Base-by-base conservation (phyloP, 2,113 vertebrate genomes). In the Saguinus midas region DNA sequence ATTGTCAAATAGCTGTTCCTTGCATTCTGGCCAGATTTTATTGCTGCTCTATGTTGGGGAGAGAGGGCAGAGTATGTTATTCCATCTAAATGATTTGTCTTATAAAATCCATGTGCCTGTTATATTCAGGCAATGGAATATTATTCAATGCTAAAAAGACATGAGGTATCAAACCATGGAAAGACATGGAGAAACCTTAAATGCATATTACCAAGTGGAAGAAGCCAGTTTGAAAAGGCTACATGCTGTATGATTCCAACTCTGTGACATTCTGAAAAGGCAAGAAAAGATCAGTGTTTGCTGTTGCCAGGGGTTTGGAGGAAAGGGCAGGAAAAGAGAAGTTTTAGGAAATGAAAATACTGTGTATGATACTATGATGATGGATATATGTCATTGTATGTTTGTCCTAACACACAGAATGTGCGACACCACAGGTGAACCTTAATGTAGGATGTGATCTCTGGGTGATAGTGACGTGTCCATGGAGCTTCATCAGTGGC, bases 401-500 rank as follows among this genome's bases (percentile, higher is more conserved):
- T 73, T 50, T 45, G 3, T 79, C 37, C n/a, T n/a, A 7, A 11
- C 35, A 29, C 50, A 4, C 1, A 16, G 50, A 5, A 4, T 2
- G 25, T 2, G 0, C 6, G 14, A 6, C 29, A 5, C 79, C 1
- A 0, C 4, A 43, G 79, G 23, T 16, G 43, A 40, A 1, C 20
- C 25, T 23, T 57, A 4, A 2, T n/a, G 48, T 17, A 8, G 10
- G 1, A 0, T 0, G 1, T 14, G 35, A 16, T 25, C 45, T 66
- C 58, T 48, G 11, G 3, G 7, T 72, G 18, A n/a, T 20, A 48
- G 5, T 37, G 83, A 35, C 35, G 66, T n/a, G 32, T 68, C 29
- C 66, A 68, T 6, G 5, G 32, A 1, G 1, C 9, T 29, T 27
- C 8, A n/a, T 40, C 37, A 0, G 5, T 6, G 43, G 25, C 18